Conservation (phyloP, 92 coral and sea anemone genomes). For the Palythoa caribaeorum region DNA sequence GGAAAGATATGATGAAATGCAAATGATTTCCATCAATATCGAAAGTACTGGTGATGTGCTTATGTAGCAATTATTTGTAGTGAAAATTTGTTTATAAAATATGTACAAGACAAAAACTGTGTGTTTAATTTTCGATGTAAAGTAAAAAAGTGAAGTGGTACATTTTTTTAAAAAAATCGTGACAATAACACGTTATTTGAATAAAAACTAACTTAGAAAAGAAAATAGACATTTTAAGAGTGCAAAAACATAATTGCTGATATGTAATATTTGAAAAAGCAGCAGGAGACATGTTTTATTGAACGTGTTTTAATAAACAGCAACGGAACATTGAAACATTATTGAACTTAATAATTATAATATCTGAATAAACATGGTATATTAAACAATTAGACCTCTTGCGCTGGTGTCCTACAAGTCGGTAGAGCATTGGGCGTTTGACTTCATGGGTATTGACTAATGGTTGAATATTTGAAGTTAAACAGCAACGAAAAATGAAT, state of each 20-base stretch:
- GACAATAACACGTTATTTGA: background rate
- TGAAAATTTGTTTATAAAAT: background rate
- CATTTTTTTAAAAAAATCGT: background rate
- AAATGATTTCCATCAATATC: background rate
- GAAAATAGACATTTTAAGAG: background rate
- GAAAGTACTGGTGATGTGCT: constrained; percentile 15
- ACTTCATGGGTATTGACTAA: too few relatives aligned
- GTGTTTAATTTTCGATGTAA: too few relatives aligned
- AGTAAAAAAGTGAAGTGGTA: background rate
- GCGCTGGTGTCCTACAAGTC: too few relatives aligned
- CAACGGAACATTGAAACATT: background rate
- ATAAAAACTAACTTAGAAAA: background rate
- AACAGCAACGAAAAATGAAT: too few relatives aligned
- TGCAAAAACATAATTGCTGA: background rate
- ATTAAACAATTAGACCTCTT: too few relatives aligned
- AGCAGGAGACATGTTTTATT: constrained; percentile 11
- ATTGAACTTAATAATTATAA: too few relatives aligned
- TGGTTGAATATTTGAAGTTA: too few relatives aligned
- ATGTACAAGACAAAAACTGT: too few relatives aligned
- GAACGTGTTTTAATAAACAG: background rate
- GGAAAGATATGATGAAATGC: background rate
- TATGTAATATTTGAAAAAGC: background rate
- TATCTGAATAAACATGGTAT: too few relatives aligned
- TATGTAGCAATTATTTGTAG: constrained; percentile 5
- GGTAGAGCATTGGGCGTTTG: too few relatives aligned